Evolutionary conservation across 2,888 invertebrate genomes (phyloP).

Genomic region (Agrotis segetum): DNA sequence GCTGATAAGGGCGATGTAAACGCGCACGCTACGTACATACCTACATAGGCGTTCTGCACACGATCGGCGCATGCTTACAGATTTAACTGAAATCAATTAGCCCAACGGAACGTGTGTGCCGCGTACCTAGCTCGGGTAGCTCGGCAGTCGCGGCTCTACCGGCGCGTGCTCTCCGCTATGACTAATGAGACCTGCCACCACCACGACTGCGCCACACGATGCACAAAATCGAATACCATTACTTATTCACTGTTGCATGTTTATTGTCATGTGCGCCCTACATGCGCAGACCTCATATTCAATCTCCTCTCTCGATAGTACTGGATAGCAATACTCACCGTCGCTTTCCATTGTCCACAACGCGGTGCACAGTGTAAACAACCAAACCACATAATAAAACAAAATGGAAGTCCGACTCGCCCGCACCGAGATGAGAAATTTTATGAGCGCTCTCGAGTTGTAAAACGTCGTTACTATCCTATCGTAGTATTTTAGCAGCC

Average conservation of each 20-base stretch:
- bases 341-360: constrained; percentile 87
- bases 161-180: constrained; percentile 65
- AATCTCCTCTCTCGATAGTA: constrained; percentile 63
- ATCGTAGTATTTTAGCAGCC: constrained; percentile 90
- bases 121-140: constrained; percentile 53
- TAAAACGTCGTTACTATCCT: constrained; percentile 91
- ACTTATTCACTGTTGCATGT: constrained; percentile 87
- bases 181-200: constrained; percentile 73
- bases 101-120: constrained; percentile 62
- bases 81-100: constrained; percentile 84
- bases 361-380: constrained; percentile 86
- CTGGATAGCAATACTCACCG: constrained; percentile 82
- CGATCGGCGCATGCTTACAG: constrained; percentile 85
- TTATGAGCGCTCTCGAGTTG: constrained; percentile 87
- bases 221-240: constrained; percentile 88
- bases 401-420: constrained; percentile 89
- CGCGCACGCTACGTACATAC: constrained; percentile 70
- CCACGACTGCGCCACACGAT: constrained; percentile 84
- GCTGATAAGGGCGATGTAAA: constrained; percentile 85
- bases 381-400: constrained; percentile 89
- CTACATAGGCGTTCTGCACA: constrained; percentile 71
- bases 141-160: constrained; percentile 47
- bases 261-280: constrained; percentile 87
- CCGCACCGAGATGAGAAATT: constrained; percentile 87
- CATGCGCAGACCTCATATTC: constrained; percentile 85